phyloP scores from a whole-genome alignment of 2,113 vertebrate species.

The Festucalex cinctus region DNA sequence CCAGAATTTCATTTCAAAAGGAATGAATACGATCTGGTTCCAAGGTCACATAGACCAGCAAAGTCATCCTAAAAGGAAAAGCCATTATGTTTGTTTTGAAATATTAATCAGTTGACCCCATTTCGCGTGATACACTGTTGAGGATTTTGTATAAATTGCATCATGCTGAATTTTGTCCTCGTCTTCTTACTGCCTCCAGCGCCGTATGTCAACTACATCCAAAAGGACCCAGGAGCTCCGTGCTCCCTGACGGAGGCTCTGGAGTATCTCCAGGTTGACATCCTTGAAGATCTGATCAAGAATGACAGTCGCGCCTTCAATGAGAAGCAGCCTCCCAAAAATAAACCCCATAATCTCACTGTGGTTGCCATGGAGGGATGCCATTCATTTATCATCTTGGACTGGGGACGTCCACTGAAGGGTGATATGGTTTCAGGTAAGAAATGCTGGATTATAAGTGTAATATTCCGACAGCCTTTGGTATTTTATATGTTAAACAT shows the following conservation, averaged over 20 bases:
- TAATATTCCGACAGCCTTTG: too few relatives aligned
- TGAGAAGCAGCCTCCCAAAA: constrained; percentile 74
- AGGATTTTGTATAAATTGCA: not conserved
- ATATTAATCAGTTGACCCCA: not conserved
- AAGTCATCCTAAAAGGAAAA: not conserved
- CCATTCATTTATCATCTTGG: constrained; percentile 96
- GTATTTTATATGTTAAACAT: not conserved
- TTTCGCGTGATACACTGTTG: not conserved
- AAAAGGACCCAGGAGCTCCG: constrained; percentile 85
- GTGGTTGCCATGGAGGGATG: constrained; percentile 96
- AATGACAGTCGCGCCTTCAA: constrained; percentile 68
- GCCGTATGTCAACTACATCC: constrained; percentile 93
- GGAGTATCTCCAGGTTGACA: constrained; percentile 93
- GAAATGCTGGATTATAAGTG: not conserved
- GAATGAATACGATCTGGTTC: not conserved
- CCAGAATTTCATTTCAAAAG: not conserved
- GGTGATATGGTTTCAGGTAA: constrained; percentile 93
- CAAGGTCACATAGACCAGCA: not conserved
- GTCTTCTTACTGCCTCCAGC: constrained; percentile 67
- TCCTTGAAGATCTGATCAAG: constrained; percentile 83
- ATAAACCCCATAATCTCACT: constrained; percentile 87
- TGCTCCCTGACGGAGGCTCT: constrained; percentile 95
- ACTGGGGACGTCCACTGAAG: constrained; percentile 85
- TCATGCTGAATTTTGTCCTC: not conserved
- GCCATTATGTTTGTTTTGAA: not conserved